phyloP scores from a whole-genome alignment of 2,797 vertebrate species.

The Neopelma chrysocephalum region DNA sequence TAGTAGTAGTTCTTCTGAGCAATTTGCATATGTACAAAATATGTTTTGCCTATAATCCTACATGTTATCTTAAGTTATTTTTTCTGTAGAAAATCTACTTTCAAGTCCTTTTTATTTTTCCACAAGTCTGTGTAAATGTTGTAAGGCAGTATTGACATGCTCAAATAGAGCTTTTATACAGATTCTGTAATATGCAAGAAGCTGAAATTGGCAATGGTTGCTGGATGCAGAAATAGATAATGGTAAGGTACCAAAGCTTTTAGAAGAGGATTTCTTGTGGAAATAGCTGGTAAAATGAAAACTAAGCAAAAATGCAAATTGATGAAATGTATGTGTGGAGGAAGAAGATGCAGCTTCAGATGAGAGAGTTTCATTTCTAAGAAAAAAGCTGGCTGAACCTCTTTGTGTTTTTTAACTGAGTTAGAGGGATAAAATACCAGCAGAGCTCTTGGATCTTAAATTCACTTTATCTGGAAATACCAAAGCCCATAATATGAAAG shows the following conservation, averaged over 20 bases:
- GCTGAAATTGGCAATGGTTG: neutral
- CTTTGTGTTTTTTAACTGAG: neutral
- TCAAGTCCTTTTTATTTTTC: neutral
- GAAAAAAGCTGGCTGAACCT: neutral
- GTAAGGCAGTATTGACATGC: neutral
- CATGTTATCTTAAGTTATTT: neutral
- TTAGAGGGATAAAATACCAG: neutral
- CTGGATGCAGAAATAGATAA: neutral
- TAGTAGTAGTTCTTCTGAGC: neutral
- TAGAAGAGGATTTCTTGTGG: neutral
- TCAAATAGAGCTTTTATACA: neutral
- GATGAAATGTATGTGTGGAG: neutral
- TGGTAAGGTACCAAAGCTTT: neutral
- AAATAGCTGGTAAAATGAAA: neutral
- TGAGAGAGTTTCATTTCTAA: neutral
- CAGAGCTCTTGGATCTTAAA: neutral
- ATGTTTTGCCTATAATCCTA: accelerated
- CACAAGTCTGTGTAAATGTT: neutral
- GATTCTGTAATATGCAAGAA: neutral
- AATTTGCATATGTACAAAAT: neutral
- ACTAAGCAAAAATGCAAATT: neutral
- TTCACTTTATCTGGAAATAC: neutral
- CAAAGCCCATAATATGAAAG: neutral
- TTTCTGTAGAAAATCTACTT: neutral
- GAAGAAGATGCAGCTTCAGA: neutral